Evolutionary conservation across 1,140 invertebrate genomes (phyloP), one percentile per base, ranked within the genome.

Genomic region (Littorina saxatilis): DNA sequence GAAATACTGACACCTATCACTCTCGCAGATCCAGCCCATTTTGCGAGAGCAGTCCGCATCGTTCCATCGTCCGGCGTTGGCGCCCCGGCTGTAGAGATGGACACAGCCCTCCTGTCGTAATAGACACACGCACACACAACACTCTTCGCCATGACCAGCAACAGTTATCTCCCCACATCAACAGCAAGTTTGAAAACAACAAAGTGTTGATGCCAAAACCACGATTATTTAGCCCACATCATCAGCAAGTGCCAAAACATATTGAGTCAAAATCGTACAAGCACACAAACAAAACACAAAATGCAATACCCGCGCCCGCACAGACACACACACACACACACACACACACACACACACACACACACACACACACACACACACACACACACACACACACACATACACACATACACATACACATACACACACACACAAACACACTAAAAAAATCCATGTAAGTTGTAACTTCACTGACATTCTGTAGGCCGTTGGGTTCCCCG

Each of bases 11-110:
- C 70, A 73, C 37, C 70, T n/a, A 29, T 7, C 50, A 27, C 70
- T 73, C 40, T 73, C 40, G 50, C 70, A 73, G 23, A 73, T 32
- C 70, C 70, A 73, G 43, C 70, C 70, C 70, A 73, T 73, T 27
- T 29, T 20, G 40, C 70, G 70, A 15, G 70, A 73, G 43, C 70
- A 73, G 40, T n/a, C 70, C 43, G 23, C 70, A 20, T 73, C 70
- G 40, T 73, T 73, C 70, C 70, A 73, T 0, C 27, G 13, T 23
- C 70, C 70, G 27, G 70, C 70, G 29, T 73, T 73, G 11, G 70
- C 70, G 2, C 70, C 70, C 11, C 7, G 40, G 17, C 70, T 50
- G 43, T 73, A 73, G 27, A 73, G n/a, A 32, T 73, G 27, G 20
- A 73, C 70, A 73, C 70, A 73, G 32, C 70, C 70, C 2, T 47